These are phyloP conservation scores for Patiria miniata DNA, from an alignment of 35 echinoderm and acorn worm species.

Conservation along the genomic window DNA sequence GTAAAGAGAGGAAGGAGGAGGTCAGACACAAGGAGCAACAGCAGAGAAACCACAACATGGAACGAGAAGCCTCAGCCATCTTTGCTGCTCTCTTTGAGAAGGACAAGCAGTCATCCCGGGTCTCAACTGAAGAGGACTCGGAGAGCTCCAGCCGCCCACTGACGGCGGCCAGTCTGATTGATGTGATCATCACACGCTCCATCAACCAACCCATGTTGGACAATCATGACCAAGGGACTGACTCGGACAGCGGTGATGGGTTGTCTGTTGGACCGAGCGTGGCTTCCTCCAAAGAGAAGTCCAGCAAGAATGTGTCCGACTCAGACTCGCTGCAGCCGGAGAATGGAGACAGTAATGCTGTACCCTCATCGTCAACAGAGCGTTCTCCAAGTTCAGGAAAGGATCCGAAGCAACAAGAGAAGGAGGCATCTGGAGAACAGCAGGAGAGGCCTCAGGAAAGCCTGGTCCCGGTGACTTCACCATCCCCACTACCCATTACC, in stretches of 20 bases:
- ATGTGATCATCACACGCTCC: conserved; percentile 78
- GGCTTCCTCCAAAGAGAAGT: not conserved
- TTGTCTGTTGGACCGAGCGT: not conserved
- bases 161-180: conserved; percentile 77
- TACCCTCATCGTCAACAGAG: not conserved
- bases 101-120: conserved; percentile 22
- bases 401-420: not conserved
- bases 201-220: conserved; percentile 69
- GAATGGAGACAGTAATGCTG: conserved; percentile 21
- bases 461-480: conserved; percentile 1
- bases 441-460: conserved; percentile 23
- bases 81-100: conserved; percentile 61
- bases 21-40: conserved; percentile 32
- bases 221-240: conserved; percentile 28
- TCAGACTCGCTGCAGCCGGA: conserved; percentile 1
- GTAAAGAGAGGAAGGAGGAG: not conserved
- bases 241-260: conserved; percentile 38
- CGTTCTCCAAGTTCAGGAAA: conserved; percentile 5
- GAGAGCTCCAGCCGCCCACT: conserved; percentile 33
- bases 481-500: conserved; percentile 34
- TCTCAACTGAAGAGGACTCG: conserved; percentile 12
- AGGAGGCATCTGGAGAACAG: conserved; percentile 12
- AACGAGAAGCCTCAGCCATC: conserved; percentile 45
- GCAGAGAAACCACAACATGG: conserved; percentile 17
- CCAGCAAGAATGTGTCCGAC: not conserved